Conservation (phyloP, 2,113 vertebrate species). For the Neodon shergylaensis region DNA sequence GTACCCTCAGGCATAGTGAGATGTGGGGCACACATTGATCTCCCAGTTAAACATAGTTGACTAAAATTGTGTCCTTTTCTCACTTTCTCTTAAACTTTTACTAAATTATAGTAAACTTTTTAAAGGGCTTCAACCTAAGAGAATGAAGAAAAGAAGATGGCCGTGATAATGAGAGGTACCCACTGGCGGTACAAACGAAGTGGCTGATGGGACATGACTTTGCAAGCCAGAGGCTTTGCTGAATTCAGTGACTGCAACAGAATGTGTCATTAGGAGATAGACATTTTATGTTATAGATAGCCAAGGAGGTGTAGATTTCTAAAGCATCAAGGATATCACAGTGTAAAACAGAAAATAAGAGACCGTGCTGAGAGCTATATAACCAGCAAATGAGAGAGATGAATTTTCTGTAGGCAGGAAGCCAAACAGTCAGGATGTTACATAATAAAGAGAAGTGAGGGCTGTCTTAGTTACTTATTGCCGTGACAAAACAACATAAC, state of each 20-base stretch:
- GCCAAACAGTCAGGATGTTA: neutral
- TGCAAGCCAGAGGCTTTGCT: neutral
- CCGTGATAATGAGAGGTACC: neutral
- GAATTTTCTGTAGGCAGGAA: conserved; percentile 15
- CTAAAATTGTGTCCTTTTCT: neutral
- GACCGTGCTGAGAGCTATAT: neutral
- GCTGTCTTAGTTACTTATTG: neutral
- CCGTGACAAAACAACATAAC: neutral
- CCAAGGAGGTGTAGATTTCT: neutral
- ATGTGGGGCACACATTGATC: neutral
- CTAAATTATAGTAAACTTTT: neutral
- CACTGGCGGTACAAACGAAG: neutral
- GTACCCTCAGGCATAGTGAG: neutral
- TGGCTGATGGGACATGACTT: neutral
- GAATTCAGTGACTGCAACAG: neutral
- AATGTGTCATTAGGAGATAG: neutral
- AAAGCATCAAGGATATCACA: neutral
- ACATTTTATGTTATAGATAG: neutral
- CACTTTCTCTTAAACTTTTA: neutral
- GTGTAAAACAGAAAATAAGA: neutral
- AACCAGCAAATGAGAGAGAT: conserved; percentile 12
- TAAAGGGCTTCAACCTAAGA: neutral
- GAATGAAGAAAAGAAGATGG: neutral
- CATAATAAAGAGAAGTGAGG: neutral
- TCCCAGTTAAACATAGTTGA: neutral